Base-by-base conservation (phyloP, 2,797 vertebrate species). In the Diglossa cyanea region DNA sequence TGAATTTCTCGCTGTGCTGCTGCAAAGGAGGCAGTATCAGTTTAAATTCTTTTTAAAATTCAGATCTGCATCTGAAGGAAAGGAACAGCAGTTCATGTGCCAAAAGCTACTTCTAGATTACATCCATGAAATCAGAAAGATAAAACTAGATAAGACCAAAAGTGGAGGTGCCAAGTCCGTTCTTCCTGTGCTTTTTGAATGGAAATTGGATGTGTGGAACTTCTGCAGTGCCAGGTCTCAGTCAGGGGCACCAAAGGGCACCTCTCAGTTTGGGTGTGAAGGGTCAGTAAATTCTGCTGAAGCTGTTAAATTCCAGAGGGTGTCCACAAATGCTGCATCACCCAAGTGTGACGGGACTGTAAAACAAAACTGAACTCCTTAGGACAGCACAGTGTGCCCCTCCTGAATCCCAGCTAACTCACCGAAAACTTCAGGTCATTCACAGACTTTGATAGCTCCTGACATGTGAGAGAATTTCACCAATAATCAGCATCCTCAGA, bases 71-170 rank as follows among this genome's bases (percentile, higher is more conserved):
- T 88, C 72, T 86, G 33, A 89, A 66, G 55, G 57, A 54, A 51
- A 25, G 37, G 61, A 85, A 39, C 20, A 82, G 61, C 37, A 62
- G 58, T 88, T 72, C 6, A 9, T 92, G 57, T 93, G 87, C 94
- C 90, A 86, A 83, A 88, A 90, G 87, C 79, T 62, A 10, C 85
- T 83, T 86, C 66, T 80, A 58, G 72, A 81, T 94, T 93, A 75
- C 33, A 70, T 33, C 87, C 74, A 11, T 96, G 90, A 96, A 96
- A 96, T 87, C 68, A 31, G 77, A 71, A 85, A 93, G 90, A 94
- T 94, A 63, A 63, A 92, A 70, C n/a, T 30, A 79, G 86, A 47
- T 85, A 85, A 94, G 67, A 62, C 39, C 23, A 23, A 28, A 58
- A 66, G 20, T 5, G 21, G 9, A 84, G 80, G 50, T 81, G 30